These are phyloP conservation scores for Myopa tessellatipennis DNA, from an alignment of 2,888 invertebrate genomes.

Conservation along the genomic window DNA sequence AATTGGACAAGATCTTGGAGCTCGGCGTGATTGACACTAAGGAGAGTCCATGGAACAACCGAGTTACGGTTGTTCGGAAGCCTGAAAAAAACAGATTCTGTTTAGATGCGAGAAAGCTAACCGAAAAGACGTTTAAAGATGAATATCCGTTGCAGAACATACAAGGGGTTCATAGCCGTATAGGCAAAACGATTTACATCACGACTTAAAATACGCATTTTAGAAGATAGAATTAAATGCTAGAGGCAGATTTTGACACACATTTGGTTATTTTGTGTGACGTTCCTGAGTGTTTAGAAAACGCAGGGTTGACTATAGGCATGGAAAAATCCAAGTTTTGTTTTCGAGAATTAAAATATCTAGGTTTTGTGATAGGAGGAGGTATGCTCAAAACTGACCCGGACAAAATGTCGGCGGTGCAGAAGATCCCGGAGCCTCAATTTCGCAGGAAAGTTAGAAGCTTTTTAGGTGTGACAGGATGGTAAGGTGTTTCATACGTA, in stretches of 20 bases:
- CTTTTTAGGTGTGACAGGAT: slow-evolving; percentile 26
- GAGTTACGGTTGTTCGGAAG: slow-evolving; percentile 31
- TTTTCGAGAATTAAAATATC: slow-evolving; percentile 41
- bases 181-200: slow-evolving; percentile 39
- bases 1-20: slow-evolving; percentile 3
- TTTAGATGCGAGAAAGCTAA: slow-evolving; percentile 42
- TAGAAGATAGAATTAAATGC: slow-evolving; percentile 38
- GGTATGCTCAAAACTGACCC: slow-evolving; percentile 39
- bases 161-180: slow-evolving; percentile 38
- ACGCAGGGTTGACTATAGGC: slow-evolving; percentile 40
- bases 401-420: slow-evolving; percentile 34
- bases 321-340: slow-evolving; percentile 40
- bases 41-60: slow-evolving; percentile 38
- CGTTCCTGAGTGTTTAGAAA: slow-evolving; percentile 4
- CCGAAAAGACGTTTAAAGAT: slow-evolving; percentile 40
- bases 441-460: slow-evolving; percentile 5
- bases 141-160: slow-evolving; percentile 42
- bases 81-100: slow-evolving; percentile 42
- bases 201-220: slow-evolving; percentile 42
- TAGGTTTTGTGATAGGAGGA: slow-evolving; percentile 35
- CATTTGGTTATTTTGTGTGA: slow-evolving; percentile 17
- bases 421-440: slow-evolving; percentile 38
- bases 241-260: not conserved
- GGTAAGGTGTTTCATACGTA: slow-evolving; percentile 36
- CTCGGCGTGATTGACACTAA: slow-evolving; percentile 11